These are phyloP conservation scores for Sparus aurata DNA, from an alignment of 2,797 vertebrate genomes.

Conservation along the genomic window DNA sequence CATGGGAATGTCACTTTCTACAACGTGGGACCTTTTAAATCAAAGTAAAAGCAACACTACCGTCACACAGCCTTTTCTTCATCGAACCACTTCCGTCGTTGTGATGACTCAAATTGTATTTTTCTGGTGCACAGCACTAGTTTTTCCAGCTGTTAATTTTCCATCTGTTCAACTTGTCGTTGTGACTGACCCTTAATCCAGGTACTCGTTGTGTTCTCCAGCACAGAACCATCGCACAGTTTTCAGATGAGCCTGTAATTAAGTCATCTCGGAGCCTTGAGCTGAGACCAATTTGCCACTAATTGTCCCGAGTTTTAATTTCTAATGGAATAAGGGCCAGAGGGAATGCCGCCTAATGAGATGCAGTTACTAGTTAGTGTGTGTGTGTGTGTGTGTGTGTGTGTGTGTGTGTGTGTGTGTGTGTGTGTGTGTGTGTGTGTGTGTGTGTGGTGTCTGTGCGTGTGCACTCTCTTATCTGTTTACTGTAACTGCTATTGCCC, in stretches of 20 bases:
- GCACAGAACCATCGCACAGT: slow-evolving; percentile 38
- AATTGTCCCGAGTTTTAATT: slow-evolving; percentile 86
- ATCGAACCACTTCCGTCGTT: not conserved
- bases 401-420: slow-evolving; percentile 19
- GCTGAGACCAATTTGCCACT: slow-evolving; percentile 83
- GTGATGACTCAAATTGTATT: not conserved
- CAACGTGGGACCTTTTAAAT: not conserved
- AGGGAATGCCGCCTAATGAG: slow-evolving; percentile 81
- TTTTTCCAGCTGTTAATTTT: slow-evolving; percentile 31
- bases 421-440: slow-evolving; percentile 26
- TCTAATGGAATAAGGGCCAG: slow-evolving; percentile 84
- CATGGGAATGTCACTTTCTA: too few relatives aligned
- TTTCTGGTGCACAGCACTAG: not conserved
- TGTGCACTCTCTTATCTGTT: slow-evolving; percentile 69
- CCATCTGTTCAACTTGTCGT: slow-evolving; percentile 28
- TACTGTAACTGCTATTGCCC: slow-evolving; percentile 73
- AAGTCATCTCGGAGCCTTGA: slow-evolving; percentile 80
- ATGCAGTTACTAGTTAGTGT: slow-evolving; percentile 60
- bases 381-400: slow-evolving; percentile 26
- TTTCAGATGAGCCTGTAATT: slow-evolving; percentile 82
- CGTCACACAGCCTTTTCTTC: not conserved
- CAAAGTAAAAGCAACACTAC: not conserved
- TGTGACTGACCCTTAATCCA: slow-evolving; percentile 39
- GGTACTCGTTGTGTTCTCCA: slow-evolving; percentile 42
- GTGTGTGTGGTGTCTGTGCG: slow-evolving; percentile 28